phyloP scores from a whole-genome alignment of 2,113 vertebrate genomes.

The Ptilorrhoa leucosticta region DNA sequence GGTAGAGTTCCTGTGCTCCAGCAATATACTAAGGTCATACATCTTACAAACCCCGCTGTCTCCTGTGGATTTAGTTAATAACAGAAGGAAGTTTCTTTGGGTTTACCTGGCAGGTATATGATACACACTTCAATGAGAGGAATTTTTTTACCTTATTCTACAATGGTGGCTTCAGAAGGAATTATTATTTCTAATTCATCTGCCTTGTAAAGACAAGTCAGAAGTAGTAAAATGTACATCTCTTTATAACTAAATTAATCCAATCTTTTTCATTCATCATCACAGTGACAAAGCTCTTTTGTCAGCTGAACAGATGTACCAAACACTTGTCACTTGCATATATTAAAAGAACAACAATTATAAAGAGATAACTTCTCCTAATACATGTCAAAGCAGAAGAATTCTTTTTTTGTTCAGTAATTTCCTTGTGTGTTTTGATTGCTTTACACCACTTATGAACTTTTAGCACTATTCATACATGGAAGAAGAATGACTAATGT shows the following conservation, averaged over 20 bases:
- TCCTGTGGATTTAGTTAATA: slow-evolving; percentile 56
- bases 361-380: slow-evolving; percentile 19
- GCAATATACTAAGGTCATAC: background rate
- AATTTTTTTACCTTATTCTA: slow-evolving; percentile 51
- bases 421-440: slow-evolving; percentile 14
- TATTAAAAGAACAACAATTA: slow-evolving; percentile 20
- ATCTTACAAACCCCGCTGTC: slow-evolving; percentile 37
- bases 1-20: background rate
- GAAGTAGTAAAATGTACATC: slow-evolving; percentile 59
- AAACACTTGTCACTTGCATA: slow-evolving; percentile 17
- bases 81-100: slow-evolving; percentile 51
- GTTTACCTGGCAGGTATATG: slow-evolving; percentile 48
- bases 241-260: slow-evolving; percentile 61
- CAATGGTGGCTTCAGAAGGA: slow-evolving; percentile 26
- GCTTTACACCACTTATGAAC: background rate
- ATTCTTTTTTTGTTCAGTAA: background rate
- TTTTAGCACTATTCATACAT: background rate
- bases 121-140: slow-evolving; percentile 42
- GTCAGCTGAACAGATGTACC: slow-evolving; percentile 46
- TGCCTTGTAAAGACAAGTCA: slow-evolving; percentile 7
- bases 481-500: background rate
- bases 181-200: slow-evolving; percentile 63
- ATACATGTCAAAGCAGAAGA: slow-evolving; percentile 23
- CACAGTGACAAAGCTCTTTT: slow-evolving; percentile 3
- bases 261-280: slow-evolving; percentile 47